Evolutionary conservation across 37 sponge, comb jelly and placozoan genomes (phyloP), one percentile per base, ranked within the genome.

Genomic region (Beroe forskalii): DNA sequence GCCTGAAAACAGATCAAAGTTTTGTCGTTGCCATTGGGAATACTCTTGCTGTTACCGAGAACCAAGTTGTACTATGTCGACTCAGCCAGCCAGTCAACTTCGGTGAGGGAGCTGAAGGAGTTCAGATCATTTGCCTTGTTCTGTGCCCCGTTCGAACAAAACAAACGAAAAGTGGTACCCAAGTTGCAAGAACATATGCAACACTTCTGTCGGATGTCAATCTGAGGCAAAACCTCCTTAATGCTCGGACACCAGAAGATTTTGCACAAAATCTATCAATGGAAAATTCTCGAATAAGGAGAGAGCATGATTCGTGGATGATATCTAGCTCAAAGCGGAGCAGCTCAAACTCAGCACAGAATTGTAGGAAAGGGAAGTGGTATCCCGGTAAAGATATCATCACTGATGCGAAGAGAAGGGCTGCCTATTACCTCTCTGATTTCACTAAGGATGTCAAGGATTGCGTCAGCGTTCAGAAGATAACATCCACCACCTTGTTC

Each of bases 121-220:
- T 80, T 0, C 27, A 37, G 28, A 35, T 80, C 55, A 80, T 80
- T 24, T 80, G 86, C 30, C n/a, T 80, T 1, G 55, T 80, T 24
- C 55, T 80, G 43, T 24, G 86, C 28, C 86, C 86, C 6, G 17
- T n/a, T 3, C 39, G 35, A 37, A 80, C 28, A 20, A 90, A 90
- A n/a, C 67, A 64, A 1, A 90, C 90, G 1, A 90, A 90, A 62
- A 32, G 32, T 23, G 90, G 30, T 39, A 39, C 64, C 24, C 67
- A 90, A 62, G 90, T 90, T 22, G 90, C 90, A 20, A 62, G 90
- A 24, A 90, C 90, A 3, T 90, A 66, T 60, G 90, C 90, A 8
- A 90, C 90, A 8, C 41, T 90, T 1, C 44, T 90, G 17, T 38
- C 90, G 0, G 90, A 90, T 48, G 90, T 40, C 64, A 64, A 25